A percentile compares a stretch with the other conserved stretches of the same genome.
Conservation (phyloP, 2,113 vertebrate species). For the Odocoileus virginianus region DNA sequence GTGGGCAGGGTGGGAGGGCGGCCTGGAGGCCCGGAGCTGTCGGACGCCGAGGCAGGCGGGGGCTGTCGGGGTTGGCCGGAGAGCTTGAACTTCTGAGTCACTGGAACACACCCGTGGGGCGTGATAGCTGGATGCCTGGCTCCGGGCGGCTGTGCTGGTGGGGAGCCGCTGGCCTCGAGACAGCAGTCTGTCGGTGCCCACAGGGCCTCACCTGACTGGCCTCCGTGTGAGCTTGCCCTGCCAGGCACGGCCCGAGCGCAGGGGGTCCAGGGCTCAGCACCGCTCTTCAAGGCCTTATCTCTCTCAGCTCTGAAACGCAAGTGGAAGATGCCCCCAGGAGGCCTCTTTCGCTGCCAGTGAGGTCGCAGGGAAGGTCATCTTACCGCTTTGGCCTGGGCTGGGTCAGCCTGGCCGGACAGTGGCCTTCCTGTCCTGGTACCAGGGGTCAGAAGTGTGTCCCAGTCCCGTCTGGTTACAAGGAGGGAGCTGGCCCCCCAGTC, state of each 20-base stretch:
- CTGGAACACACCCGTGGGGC: not conserved
- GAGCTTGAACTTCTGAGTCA: not conserved
- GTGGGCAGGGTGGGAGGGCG: not conserved
- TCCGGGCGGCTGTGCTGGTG: not conserved
- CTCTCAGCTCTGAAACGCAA: not conserved
- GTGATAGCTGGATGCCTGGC: not conserved
- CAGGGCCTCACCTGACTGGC: not conserved
- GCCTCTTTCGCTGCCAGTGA: not conserved
- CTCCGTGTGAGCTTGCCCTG: not conserved
- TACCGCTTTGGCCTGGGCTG: not conserved
- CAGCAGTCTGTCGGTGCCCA: not conserved
- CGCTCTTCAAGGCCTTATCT: not conserved
- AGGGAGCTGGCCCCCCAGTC: not conserved
- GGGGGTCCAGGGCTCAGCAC: not conserved
- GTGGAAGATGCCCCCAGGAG: not conserved
- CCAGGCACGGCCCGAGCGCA: rapidly evolving
- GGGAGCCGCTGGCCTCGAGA: not conserved
- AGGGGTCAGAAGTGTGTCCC: not conserved
- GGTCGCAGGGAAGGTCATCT: not conserved
- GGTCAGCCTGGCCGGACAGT: not conserved
- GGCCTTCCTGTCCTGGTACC: not conserved
- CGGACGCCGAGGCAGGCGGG: rapidly evolving
- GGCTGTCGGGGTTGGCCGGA: not conserved
- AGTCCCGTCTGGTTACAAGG: not conserved
- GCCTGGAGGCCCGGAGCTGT: not conserved